These are phyloP conservation scores for Dryobates pubescens DNA, from an alignment of 2,797 vertebrate genomes.

Conservation along the genomic window DNA sequence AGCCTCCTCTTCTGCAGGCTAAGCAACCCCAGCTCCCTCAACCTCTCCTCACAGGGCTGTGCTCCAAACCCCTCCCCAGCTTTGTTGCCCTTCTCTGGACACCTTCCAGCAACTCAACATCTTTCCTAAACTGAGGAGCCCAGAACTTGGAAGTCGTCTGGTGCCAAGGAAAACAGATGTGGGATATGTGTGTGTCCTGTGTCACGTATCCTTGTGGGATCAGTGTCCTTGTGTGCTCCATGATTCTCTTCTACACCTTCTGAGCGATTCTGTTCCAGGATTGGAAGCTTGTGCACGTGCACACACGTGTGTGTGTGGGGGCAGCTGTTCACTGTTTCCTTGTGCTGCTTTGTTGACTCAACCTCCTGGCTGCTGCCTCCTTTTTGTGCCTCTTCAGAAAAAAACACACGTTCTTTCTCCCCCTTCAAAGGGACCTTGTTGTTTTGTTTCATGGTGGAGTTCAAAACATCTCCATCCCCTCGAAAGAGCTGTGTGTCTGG, in stretches of 20 bases:
- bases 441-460: neutral
- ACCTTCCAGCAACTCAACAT: no score
- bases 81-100: no score
- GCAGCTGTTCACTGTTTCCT: neutral
- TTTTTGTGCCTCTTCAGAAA: neutral
- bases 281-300: neutral
- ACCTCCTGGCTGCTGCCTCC: neutral
- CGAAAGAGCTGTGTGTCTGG: neutral
- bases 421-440: neutral
- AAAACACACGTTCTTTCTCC: neutral
- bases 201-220: neutral
- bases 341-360: neutral
- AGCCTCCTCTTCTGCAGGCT: no score
- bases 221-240: neutral
- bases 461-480: neutral
- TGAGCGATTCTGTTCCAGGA: neutral
- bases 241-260: neutral
- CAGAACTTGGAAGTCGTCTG: neutral
- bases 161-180: neutral
- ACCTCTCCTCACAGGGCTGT: no score
- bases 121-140: no score
- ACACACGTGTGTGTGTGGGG: accelerated
- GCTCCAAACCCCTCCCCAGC: no score
- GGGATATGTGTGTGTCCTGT: neutral
- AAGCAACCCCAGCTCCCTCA: no score